Evolutionary conservation across 2,797 vertebrate genomes (phyloP).

Genomic region (Rhynchonycteris naso): DNA sequence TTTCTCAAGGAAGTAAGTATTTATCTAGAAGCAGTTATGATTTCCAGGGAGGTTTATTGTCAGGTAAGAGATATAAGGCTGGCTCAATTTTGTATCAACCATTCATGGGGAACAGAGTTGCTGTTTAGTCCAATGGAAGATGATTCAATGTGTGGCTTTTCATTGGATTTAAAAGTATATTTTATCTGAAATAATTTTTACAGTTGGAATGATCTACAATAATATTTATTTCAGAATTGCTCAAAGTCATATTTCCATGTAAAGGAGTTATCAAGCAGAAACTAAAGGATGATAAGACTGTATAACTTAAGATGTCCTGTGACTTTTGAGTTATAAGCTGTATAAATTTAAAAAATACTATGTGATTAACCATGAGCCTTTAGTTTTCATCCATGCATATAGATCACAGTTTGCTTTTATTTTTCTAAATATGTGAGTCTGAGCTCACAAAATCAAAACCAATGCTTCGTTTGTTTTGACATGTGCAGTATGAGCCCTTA

Average conservation of each 20-base stretch:
- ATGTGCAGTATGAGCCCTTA: not conserved
- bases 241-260: not conserved
- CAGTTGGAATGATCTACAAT: not conserved
- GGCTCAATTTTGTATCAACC: not conserved
- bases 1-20: not conserved
- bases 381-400: not conserved
- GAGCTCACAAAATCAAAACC: not conserved
- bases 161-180: not conserved
- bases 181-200: not conserved
- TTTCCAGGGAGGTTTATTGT: not conserved
- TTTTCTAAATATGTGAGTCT: not conserved
- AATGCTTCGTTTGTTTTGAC: not conserved
- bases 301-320: not conserved
- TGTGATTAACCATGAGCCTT: not conserved
- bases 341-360: not conserved
- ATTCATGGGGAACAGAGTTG: not conserved
- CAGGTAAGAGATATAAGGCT: not conserved
- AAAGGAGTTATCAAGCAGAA: not conserved
- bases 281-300: not conserved
- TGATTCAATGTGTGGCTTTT: conserved; percentile 2
- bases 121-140: not conserved
- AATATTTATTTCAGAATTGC: not conserved
- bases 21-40: not conserved
- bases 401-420: not conserved
- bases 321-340: not conserved